Conservation (phyloP, 2,888 invertebrate genomes). For the Pteria penguin region DNA sequence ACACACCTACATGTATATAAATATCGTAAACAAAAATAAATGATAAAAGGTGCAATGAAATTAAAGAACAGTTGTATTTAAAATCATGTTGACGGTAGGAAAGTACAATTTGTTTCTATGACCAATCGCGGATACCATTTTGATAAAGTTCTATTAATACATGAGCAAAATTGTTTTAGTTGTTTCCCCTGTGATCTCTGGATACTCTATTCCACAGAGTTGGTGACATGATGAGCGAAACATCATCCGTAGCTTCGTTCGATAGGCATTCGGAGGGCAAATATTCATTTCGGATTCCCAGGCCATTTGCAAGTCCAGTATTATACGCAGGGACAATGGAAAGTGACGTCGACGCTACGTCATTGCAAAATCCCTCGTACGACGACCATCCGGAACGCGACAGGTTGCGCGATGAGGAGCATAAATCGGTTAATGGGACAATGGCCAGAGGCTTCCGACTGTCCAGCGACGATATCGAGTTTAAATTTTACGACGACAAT, state of each 20-base stretch:
- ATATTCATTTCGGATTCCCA: conserved; percentile 40
- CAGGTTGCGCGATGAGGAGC: conserved; percentile 20
- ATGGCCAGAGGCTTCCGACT: conserved; percentile 15
- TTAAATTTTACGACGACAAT: conserved; percentile 11
- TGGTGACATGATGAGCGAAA: conserved; percentile 37
- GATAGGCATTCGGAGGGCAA: conserved; percentile 40
- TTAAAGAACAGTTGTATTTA: too few relatives aligned
- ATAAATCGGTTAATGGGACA: conserved; percentile 26
- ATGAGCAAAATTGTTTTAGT: too few relatives aligned
- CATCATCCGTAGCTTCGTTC: conserved; percentile 32
- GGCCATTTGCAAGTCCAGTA: conserved; percentile 31
- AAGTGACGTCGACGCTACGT: conserved; percentile 23
- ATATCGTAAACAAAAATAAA: too few relatives aligned
- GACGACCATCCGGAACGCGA: conserved; percentile 18
- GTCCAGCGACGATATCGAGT: conserved; percentile 7
- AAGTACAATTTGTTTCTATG: too few relatives aligned
- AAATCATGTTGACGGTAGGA: too few relatives aligned
- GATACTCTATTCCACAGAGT: conserved; percentile 12
- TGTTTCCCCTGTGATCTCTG: background rate
- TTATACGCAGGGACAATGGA: conserved; percentile 1
- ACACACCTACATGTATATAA: too few relatives aligned
- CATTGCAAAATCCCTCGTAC: conserved; percentile 31
- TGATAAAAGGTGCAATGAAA: too few relatives aligned
- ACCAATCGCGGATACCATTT: too few relatives aligned
- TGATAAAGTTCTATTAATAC: too few relatives aligned